Conservation (phyloP, 2,888 invertebrate genomes). For the Eumacrocentrus americanus region DNA sequence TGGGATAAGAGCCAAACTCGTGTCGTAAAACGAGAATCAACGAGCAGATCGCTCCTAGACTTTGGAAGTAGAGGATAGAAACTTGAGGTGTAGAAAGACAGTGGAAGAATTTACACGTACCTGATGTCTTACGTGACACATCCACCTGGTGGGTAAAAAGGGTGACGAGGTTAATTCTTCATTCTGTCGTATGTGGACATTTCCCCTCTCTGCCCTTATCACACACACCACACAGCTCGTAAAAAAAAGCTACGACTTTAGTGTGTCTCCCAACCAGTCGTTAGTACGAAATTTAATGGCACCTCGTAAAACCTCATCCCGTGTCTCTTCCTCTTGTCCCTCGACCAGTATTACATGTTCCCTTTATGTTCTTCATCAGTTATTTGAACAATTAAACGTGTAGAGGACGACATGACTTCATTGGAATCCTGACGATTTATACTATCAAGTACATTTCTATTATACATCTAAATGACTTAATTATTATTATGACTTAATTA, state of each 20-base stretch:
- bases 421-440: neutral
- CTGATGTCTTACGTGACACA: conserved; percentile 32
- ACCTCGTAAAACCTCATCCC: conserved; percentile 45
- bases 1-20: conserved; percentile 22
- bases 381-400: neutral
- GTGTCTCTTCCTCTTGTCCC: neutral
- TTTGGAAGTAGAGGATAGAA: neutral
- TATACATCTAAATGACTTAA: neutral
- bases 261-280: conserved; percentile 50
- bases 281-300: conserved; percentile 56
- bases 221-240: conserved; percentile 45
- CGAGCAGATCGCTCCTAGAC: conserved; percentile 6
- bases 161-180: conserved; percentile 42
- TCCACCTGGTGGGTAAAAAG: conserved; percentile 28
- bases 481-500: no score
- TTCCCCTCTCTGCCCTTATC: conserved; percentile 30
- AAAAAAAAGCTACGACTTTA: conserved; percentile 46
- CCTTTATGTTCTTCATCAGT: conserved; percentile 3
- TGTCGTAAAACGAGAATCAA: conserved; percentile 27
- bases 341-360: neutral
- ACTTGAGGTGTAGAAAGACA: conserved; percentile 5
- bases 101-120: conserved; percentile 29
- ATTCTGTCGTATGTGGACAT: conserved; percentile 37
- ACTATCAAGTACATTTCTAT: neutral
- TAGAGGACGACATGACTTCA: neutral